A percentile compares a stretch with the other conserved stretches of the same genome.
phyloP scores from a whole-genome alignment of 2,797 vertebrate genomes.

The Gephyroberyx darwinii region DNA sequence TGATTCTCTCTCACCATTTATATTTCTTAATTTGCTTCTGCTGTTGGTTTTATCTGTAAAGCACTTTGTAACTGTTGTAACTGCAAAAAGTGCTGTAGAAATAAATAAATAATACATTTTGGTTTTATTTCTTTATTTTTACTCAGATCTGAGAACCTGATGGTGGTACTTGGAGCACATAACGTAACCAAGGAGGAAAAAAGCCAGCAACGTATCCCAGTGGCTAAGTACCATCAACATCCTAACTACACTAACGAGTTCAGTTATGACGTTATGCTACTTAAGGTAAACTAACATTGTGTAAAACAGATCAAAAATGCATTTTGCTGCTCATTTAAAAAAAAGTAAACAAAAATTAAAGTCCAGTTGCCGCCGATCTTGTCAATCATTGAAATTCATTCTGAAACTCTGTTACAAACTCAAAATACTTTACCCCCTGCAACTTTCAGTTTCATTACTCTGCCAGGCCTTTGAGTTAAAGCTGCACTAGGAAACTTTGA shows the following conservation, averaged over 20 bases:
- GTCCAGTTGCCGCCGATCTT: neutral
- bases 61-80: too few species aligned
- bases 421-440: too few species aligned
- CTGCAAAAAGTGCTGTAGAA: too few species aligned
- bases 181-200: slow-evolving; percentile 57
- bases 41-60: too few species aligned
- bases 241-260: rapidly evolving
- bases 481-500: too few species aligned
- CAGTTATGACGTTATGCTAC: slow-evolving; percentile 76
- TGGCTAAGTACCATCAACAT: slow-evolving; percentile 51
- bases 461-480: too few species aligned
- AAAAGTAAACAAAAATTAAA: neutral
- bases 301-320: neutral
- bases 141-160: rapidly evolving
- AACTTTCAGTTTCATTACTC: too few species aligned
- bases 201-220: slow-evolving; percentile 68
- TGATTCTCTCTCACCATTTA: too few species aligned
- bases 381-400: too few species aligned
- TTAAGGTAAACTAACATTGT: slow-evolving; percentile 67
- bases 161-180: slow-evolving; percentile 76
- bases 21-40: too few species aligned
- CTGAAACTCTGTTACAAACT: too few species aligned
- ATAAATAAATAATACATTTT: neutral
- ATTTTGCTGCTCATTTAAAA: neutral
- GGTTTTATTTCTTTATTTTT: neutral